A percentile compares a stretch with the other conserved stretches of the same genome.
Evolutionary conservation across 30 jellyfish, hydroid and myxozoan genomes (phyloP).

Genomic region (Chrysaora quinquecirrha): DNA sequence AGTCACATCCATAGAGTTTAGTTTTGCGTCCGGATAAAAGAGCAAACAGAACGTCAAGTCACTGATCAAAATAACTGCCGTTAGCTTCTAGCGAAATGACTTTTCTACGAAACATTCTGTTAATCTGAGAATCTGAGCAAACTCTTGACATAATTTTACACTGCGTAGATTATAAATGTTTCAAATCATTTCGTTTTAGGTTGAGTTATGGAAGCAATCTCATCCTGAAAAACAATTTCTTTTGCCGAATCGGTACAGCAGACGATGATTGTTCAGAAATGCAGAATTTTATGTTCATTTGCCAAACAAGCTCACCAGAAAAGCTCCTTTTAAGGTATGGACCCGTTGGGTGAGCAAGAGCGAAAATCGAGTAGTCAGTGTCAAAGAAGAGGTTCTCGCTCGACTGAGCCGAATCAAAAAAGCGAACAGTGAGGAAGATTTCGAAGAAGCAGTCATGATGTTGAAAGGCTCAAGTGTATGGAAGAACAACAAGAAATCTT

Average conservation of each 20-base stretch:
- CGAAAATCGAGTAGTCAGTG: neutral
- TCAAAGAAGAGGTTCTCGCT: neutral
- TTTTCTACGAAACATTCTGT: no score
- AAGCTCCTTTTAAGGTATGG: neutral
- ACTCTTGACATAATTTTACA: no score
- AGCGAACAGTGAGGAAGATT: neutral
- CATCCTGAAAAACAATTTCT: neutral
- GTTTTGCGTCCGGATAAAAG: no score
- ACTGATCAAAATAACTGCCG: no score
- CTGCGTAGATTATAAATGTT: no score
- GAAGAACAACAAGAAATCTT: neutral
- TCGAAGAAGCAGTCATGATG: neutral
- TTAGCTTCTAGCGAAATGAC: no score
- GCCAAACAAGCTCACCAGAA: neutral
- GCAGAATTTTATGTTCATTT: neutral
- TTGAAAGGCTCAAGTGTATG: neutral
- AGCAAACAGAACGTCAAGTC: no score
- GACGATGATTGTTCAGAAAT: neutral
- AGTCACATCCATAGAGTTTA: no score
- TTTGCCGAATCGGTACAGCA: neutral
- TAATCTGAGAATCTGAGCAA: no score
- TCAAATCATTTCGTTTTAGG: no score
- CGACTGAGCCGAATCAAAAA: neutral
- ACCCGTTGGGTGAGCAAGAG: neutral
- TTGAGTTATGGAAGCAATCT: neutral